Evolutionary conservation across 1,140 invertebrate genomes (phyloP).

Genomic region (Euura lappo): DNA sequence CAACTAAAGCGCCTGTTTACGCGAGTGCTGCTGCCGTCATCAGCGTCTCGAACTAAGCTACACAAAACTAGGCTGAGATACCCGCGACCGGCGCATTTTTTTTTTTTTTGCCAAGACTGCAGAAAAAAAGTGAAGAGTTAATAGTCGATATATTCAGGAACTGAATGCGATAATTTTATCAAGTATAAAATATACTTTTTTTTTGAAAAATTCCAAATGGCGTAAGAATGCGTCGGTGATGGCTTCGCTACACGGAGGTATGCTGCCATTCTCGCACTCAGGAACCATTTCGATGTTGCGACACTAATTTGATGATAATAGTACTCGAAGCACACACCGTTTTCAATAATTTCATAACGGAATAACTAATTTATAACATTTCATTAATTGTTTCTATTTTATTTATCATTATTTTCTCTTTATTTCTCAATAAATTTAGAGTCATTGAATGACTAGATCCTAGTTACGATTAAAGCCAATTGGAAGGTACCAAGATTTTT

Average conservation of each 20-base stretch:
- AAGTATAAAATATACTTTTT: too few species aligned
- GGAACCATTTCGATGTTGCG: conserved; percentile 32
- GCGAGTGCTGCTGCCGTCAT: conserved; percentile 43
- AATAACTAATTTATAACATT: not conserved
- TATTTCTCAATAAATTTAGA: conserved; percentile 32
- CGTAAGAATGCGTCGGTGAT: conserved; percentile 26
- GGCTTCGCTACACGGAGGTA: conserved; percentile 34
- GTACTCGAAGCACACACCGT: not conserved
- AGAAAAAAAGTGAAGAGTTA: conserved; percentile 12
- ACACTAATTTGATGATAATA: conserved; percentile 10
- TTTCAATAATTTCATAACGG: not conserved
- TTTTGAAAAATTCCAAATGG: conserved; percentile 12
- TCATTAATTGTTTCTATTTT: not conserved
- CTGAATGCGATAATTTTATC: conserved; percentile 8
- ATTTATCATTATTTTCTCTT: not conserved
- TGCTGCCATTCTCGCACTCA: conserved; percentile 56
- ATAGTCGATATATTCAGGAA: conserved; percentile 14
- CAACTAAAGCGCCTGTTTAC: conserved; percentile 55
- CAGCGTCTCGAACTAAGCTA: conserved; percentile 48
- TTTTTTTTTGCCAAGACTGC: not conserved
- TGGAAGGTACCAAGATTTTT: conserved; percentile 48
- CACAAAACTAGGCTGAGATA: conserved; percentile 48
- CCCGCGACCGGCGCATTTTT: conserved; percentile 27
- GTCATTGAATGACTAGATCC: conserved; percentile 50
- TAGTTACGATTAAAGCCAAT: conserved; percentile 54